Conservation (phyloP, 1,140 invertebrate species). For the Anastatus disparis region DNA sequence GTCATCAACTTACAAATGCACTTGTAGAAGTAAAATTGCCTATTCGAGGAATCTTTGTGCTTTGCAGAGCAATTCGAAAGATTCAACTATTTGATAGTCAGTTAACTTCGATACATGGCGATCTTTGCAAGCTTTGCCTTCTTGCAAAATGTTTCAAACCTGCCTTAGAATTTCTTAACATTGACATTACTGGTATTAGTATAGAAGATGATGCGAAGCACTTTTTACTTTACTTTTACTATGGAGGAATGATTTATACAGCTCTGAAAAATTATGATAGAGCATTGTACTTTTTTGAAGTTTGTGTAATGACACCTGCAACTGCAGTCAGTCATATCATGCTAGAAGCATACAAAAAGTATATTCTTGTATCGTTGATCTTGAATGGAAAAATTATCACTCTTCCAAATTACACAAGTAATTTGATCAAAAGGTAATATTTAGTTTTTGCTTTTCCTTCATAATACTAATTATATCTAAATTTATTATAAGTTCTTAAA, state of each 20-base stretch:
- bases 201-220: slow-evolving; percentile 90
- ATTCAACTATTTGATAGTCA: slow-evolving; percentile 88
- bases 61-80: slow-evolving; percentile 88
- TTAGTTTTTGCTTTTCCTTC: slow-evolving; percentile 5
- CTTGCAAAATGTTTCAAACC: slow-evolving; percentile 93
- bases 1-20: slow-evolving; percentile 83
- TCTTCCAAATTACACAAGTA: slow-evolving; percentile 91
- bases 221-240: slow-evolving; percentile 95
- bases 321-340: slow-evolving; percentile 95
- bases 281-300: slow-evolving; percentile 95
- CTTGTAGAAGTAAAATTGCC: slow-evolving; percentile 82
- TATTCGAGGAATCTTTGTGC: slow-evolving; percentile 84
- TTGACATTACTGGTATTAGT: slow-evolving; percentile 91
- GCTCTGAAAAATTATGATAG: slow-evolving; percentile 92
- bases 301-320: slow-evolving; percentile 91
- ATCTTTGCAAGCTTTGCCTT: slow-evolving; percentile 92
- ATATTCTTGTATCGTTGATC: slow-evolving; percentile 90
- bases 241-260: slow-evolving; percentile 96
- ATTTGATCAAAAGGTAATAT: slow-evolving; percentile 76
- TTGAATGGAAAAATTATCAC: slow-evolving; percentile 84
- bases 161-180: slow-evolving; percentile 87
- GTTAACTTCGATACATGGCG: slow-evolving; percentile 92
- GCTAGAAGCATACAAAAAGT: slow-evolving; percentile 97
- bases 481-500: no score
- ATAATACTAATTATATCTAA: not conserved